Evolutionary conservation across 1,140 invertebrate species (phyloP).

Genomic region (Macrosteles quadrilineatus): DNA sequence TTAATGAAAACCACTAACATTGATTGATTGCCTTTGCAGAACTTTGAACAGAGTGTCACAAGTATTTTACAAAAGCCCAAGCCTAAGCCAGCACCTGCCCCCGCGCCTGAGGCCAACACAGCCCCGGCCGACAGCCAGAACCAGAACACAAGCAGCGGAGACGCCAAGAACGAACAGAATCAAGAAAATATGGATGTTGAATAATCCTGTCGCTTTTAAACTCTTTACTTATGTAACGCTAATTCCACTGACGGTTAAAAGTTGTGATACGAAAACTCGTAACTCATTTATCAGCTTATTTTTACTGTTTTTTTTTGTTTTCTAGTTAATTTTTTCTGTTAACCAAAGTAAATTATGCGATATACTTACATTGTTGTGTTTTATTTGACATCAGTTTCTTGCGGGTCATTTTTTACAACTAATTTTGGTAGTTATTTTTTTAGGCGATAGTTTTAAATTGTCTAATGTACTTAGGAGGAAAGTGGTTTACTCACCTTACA

Average conservation of each 20-base stretch:
- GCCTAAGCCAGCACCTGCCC: constrained; percentile 63
- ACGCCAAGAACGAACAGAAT: constrained; percentile 41
- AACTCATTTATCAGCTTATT: background rate
- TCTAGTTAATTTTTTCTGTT: background rate
- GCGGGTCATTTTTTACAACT: no score
- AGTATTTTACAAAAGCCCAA: constrained; percentile 85
- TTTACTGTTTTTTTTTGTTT: background rate
- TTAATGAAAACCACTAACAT: no score
- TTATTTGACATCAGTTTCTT: no score
- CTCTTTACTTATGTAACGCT: constrained; percentile 26
- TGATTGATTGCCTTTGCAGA: constrained; percentile 53
- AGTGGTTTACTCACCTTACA: no score
- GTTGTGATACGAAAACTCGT: constrained; percentile 5
- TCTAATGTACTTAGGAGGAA: no score
- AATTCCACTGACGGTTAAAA: constrained; percentile 38
- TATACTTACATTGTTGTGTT: no score
- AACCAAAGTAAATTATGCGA: no score
- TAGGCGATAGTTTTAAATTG: no score
- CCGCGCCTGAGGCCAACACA: constrained; percentile 47
- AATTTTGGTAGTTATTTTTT: no score
- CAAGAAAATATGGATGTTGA: constrained; percentile 59
- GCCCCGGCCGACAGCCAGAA: constrained; percentile 41
- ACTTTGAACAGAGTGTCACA: constrained; percentile 66
- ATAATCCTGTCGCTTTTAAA: constrained; percentile 31
- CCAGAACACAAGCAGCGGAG: constrained; percentile 33